phyloP scores from a whole-genome alignment of 2,113 vertebrate genomes.

The Cygnus atratus region DNA sequence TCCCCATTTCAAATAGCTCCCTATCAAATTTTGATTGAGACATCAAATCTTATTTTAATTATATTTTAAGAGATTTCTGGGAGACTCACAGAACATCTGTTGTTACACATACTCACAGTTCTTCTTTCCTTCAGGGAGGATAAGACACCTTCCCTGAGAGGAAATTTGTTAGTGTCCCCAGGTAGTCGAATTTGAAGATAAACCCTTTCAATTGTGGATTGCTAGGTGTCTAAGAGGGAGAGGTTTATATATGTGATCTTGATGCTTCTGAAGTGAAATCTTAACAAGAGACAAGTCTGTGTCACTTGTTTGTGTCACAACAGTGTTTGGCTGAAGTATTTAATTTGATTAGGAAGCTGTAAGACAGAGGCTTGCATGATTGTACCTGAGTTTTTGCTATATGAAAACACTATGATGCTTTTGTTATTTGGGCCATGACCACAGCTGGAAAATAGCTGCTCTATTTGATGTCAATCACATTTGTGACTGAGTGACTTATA shows the following conservation, averaged over 20 bases:
- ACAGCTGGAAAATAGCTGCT: background rate
- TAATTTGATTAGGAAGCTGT: background rate
- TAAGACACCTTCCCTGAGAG: background rate
- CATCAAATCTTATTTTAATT: background rate
- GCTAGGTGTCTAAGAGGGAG: background rate
- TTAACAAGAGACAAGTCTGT: background rate
- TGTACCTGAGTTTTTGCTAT: background rate
- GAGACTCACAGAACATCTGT: background rate
- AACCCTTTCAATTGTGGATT: background rate
- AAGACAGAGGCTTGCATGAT: background rate
- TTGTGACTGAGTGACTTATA: background rate
- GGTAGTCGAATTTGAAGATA: background rate
- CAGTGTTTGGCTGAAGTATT: background rate
- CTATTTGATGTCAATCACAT: background rate
- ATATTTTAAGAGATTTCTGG: background rate
- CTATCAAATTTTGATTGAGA: background rate
- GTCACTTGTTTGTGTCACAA: too few relatives aligned
- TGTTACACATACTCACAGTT: fast-evolving
- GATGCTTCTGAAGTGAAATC: background rate
- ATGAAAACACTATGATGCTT: background rate
- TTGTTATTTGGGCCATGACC: background rate
- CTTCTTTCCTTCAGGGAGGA: background rate
- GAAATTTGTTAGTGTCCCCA: background rate
- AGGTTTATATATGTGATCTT: background rate
- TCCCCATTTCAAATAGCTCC: background rate